These are phyloP conservation scores for Desmodus rotundus DNA, from an alignment of 2,113 vertebrate genomes.

Conservation along the genomic window DNA sequence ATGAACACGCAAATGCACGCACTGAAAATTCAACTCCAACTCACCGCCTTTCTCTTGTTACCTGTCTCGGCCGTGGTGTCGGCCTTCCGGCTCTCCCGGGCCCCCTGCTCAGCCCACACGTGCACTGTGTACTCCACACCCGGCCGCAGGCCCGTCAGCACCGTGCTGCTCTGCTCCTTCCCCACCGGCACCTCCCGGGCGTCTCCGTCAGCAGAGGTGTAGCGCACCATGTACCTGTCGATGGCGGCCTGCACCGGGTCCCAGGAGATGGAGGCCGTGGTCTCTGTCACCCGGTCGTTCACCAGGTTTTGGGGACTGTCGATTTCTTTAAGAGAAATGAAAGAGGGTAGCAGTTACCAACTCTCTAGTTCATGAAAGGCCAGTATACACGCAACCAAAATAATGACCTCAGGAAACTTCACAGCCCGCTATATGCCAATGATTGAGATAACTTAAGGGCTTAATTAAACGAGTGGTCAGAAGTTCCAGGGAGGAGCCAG, in stretches of 20 bases:
- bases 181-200: constrained; percentile 76
- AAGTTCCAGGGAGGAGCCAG: neutral
- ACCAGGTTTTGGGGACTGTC: constrained; percentile 80
- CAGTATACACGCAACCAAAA: neutral
- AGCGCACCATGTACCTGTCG: constrained; percentile 85
- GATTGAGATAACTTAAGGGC: neutral
- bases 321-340: constrained; percentile 55
- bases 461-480: neutral
- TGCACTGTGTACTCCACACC: constrained; percentile 79
- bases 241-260: constrained; percentile 80
- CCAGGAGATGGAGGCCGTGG: constrained; percentile 85
- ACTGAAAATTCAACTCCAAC: neutral
- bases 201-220: constrained; percentile 81
- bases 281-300: constrained; percentile 81
- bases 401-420: neutral
- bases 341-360: neutral
- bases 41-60: constrained; percentile 43
- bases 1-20: neutral
- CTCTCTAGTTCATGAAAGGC: neutral
- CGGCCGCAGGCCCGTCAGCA: constrained; percentile 80
- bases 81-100: constrained; percentile 78
- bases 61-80: constrained; percentile 81
- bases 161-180: constrained; percentile 77
- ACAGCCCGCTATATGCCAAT: neutral
- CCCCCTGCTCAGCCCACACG: constrained; percentile 84